Evolutionary conservation across 2,888 invertebrate species (phyloP).

Genomic region (Melanostoma mellinum): DNA sequence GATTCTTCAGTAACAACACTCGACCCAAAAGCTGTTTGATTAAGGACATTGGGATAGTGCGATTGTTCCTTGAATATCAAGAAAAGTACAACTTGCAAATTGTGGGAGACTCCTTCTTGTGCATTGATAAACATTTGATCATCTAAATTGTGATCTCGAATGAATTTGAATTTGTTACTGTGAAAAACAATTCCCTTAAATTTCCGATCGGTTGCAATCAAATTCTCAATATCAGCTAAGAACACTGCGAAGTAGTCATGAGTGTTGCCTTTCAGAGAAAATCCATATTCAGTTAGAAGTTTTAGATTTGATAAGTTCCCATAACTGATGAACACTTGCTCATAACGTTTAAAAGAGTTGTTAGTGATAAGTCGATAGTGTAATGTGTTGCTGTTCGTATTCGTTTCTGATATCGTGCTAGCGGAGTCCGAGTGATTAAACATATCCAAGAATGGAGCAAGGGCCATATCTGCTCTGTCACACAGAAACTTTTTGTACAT

Average conservation of each 20-base stretch:
- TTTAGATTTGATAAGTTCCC: slow-evolving; percentile 91
- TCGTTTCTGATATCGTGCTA: slow-evolving; percentile 83
- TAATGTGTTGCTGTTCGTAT: slow-evolving; percentile 53
- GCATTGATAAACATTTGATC: slow-evolving; percentile 86
- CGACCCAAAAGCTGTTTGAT: slow-evolving; percentile 81
- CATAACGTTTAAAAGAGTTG: slow-evolving; percentile 83
- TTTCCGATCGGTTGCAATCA: slow-evolving; percentile 79
- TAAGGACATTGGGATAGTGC: slow-evolving; percentile 79
- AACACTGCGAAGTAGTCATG: slow-evolving; percentile 86
- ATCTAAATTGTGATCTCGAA: slow-evolving; percentile 85
- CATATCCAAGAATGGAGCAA: slow-evolving; percentile 94
- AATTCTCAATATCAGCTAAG: slow-evolving; percentile 83
- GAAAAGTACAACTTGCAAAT: slow-evolving; percentile 82
- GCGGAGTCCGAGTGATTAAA: slow-evolving; percentile 91
- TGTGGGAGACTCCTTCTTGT: slow-evolving; percentile 87
- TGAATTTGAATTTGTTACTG: slow-evolving; percentile 85
- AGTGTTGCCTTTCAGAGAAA: slow-evolving; percentile 87
- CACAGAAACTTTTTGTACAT: slow-evolving; percentile 80
- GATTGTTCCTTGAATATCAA: slow-evolving; percentile 79
- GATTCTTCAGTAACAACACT: slow-evolving; percentile 73
- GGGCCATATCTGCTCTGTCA: slow-evolving; percentile 87
- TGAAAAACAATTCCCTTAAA: slow-evolving; percentile 80
- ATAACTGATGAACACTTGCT: slow-evolving; percentile 94
- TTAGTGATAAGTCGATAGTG: slow-evolving; percentile 76
- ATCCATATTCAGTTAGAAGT: slow-evolving; percentile 94